Base-by-base conservation (phyloP, 2,113 vertebrate species). In the Dicaeum eximium region DNA sequence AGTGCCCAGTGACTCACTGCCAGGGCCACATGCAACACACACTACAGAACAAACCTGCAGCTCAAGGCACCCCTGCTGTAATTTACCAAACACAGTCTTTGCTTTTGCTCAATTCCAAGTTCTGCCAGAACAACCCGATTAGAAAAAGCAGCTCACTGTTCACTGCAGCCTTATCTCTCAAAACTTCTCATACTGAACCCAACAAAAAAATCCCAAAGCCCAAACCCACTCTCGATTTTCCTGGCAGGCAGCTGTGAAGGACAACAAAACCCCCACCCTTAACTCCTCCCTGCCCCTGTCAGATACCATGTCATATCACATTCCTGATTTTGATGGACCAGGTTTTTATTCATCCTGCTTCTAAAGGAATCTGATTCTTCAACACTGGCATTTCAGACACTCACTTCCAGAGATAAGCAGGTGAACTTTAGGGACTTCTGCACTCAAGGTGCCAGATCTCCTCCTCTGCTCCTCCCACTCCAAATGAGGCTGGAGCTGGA, bases 371-470 rank as follows among this genome's bases (percentile, higher is more conserved):
- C 4, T 0, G 5, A 12, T 75, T 48, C 21, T 24, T 35, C 31
- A 14, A 3, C 2, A 1, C 0, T 10, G 6, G n/a, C 28, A 28
- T 9, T 30, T 6, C n/a, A 11, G 24, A 48, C 5, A 12, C 8
- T 33, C 17, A 5, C 20, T 48, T 35, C 16, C 61, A 24, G 9
- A 53, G 25, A 22, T 3, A 7, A 4, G 2, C 27, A 45, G 9
- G 15, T 40, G 33, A 37, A 11, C 19, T 20, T 5, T 11, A 17
- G 10, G 3, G 6, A 37, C 5, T 24, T 22, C 2, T 2, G 2
- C 0, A 0, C n/a, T 31, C 27, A 21, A 18, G 8, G 10, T 3
- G 13, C 11, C 22, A 40, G 9, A 30, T 14, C 3, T 12, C 16
- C 7, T 8, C 8, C 15, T 27, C 23, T 37, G n/a, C 6, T 10